phyloP scores from a whole-genome alignment of 2,113 vertebrate genomes.

The Lophochroa leadbeateri region DNA sequence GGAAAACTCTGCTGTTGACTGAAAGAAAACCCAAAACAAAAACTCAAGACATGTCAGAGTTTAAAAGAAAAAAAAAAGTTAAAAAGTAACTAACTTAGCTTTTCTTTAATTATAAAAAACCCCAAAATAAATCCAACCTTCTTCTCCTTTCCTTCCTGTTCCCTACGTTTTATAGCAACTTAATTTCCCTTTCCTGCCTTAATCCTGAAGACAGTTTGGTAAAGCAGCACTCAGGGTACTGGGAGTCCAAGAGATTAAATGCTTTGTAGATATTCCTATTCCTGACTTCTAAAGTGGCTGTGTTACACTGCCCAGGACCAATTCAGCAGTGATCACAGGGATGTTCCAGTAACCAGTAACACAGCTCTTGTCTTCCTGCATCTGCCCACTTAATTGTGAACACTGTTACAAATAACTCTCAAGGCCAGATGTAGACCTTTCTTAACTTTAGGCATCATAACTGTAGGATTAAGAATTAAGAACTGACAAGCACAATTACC shows the following conservation, averaged over 20 bases:
- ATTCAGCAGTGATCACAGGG: not conserved
- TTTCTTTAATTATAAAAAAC: not conserved
- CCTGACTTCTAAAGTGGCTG: not conserved
- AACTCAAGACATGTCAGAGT: not conserved
- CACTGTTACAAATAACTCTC: not conserved
- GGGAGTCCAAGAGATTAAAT: not conserved
- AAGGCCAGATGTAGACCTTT: not conserved
- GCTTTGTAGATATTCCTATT: not conserved
- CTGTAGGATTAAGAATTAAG: not conserved
- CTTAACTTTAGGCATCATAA: not conserved
- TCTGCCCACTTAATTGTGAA: not conserved
- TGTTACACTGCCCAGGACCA: not conserved
- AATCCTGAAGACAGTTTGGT: not conserved
- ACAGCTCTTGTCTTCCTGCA: not conserved
- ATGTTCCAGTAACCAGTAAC: not conserved
- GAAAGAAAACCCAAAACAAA: not conserved
- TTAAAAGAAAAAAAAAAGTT: not conserved
- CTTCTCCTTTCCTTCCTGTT: not conserved
- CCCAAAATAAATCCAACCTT: accelerated
- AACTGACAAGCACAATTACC: not conserved
- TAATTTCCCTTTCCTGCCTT: not conserved
- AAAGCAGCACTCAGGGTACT: not conserved
- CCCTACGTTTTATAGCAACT: not conserved
- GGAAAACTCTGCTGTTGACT: not conserved
- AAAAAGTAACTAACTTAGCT: accelerated